phyloP scores from a whole-genome alignment of 2,888 invertebrate genomes.

The Acanthococcus lagerstroemiae region DNA sequence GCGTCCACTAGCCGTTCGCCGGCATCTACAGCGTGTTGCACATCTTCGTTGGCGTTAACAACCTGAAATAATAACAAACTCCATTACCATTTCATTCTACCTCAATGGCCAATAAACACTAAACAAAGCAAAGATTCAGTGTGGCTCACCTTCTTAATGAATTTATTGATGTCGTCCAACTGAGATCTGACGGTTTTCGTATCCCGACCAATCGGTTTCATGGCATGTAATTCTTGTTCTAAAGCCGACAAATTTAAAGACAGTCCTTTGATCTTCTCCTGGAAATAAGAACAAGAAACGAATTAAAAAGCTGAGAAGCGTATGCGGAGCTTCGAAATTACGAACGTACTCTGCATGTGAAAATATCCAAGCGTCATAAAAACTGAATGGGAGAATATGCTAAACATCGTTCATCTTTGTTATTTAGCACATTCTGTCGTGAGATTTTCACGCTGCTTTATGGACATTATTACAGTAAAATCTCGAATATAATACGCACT shows the following conservation, averaged over 20 bases:
- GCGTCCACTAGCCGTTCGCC: constrained; percentile 71
- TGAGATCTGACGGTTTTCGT: constrained; percentile 72
- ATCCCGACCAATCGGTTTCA: constrained; percentile 81
- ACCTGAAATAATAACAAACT: constrained; percentile 36
- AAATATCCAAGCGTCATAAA: too few species aligned
- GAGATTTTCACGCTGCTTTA: too few species aligned
- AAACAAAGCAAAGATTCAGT: too few species aligned
- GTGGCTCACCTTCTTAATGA: constrained; percentile 54
- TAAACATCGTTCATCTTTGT: too few species aligned
- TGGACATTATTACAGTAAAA: too few species aligned
- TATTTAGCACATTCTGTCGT: too few species aligned
- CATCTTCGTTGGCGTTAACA: constrained; percentile 40
- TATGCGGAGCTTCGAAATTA: too few species aligned
- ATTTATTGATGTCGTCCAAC: constrained; percentile 62
- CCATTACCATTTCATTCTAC: too few species aligned
- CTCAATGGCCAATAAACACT: neutral
- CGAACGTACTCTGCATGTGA: too few species aligned
- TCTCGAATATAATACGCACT: too few species aligned
- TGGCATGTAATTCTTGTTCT: constrained; percentile 71
- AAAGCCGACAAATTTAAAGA: constrained; percentile 65
- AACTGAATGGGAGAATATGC: too few species aligned
- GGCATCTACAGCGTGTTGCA: constrained; percentile 55
- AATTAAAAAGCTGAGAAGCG: neutral
- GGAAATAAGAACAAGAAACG: constrained; percentile 31
- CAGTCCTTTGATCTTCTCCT: constrained; percentile 70